phyloP scores from a whole-genome alignment of 2,797 vertebrate species.

The Falco biarmicus region DNA sequence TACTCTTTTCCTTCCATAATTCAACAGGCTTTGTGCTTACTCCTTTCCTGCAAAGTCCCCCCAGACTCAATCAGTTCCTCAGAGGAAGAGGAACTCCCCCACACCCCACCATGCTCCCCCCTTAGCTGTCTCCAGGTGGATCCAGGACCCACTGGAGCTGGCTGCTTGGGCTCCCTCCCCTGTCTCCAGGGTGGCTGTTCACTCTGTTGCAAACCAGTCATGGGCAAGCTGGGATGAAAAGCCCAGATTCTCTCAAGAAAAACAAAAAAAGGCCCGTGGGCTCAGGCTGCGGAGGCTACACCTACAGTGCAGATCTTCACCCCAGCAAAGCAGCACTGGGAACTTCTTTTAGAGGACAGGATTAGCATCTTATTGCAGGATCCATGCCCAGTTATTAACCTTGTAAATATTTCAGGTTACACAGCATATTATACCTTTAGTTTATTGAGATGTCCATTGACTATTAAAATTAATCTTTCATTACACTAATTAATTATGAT shows the following conservation, averaged over 20 bases:
- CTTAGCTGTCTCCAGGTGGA: neutral
- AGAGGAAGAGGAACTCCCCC: neutral
- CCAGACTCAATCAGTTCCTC: neutral
- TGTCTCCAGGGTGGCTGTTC: neutral
- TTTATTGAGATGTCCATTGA: constrained; percentile 37
- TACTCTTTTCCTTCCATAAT: neutral
- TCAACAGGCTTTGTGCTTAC: accelerated
- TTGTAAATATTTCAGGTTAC: constrained; percentile 37
- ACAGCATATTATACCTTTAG: neutral
- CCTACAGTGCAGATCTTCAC: neutral
- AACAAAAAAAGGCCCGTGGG: accelerated
- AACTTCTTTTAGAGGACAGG: neutral
- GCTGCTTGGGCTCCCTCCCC: neutral
- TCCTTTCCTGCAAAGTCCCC: neutral
- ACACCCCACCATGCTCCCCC: accelerated
- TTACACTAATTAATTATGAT: constrained; percentile 47
- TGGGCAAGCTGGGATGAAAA: neutral
- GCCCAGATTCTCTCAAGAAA: neutral
- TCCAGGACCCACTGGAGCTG: neutral
- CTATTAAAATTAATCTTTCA: constrained; percentile 48
- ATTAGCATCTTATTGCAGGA: neutral
- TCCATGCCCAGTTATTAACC: neutral
- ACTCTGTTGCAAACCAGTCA: neutral
- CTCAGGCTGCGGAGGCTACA: neutral
- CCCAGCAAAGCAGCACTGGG: neutral